Base-by-base conservation (phyloP, 2,797 vertebrate genomes). In the Neosalanx taihuensis region DNA sequence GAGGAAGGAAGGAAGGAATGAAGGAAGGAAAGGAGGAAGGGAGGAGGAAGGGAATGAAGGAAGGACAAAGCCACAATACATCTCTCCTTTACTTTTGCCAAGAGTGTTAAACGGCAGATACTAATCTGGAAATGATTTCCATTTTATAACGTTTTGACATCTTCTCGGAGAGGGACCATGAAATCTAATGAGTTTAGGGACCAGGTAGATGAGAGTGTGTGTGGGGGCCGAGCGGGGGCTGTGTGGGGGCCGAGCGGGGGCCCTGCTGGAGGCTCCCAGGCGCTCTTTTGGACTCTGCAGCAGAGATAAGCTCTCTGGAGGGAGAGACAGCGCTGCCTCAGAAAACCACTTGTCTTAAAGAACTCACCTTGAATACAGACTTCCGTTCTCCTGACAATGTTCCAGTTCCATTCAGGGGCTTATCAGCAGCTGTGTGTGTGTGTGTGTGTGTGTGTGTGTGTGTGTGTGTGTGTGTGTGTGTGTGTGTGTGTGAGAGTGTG, bases 91-190 rank as follows among this genome's bases (percentile, higher is more conserved):
- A 82, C 87, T 81, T 79, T 30, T 79, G 80, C 85, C 73, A 79
- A 83, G 79, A 76, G 87, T 74, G 74, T 82, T 81, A 89, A 90
- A 89, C 88, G 88, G 88, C 89, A 90, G 90, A 92, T 92, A 90
- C 83, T 91, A 88, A 92, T 91, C 89, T 91, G 84, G 82, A 90
- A 92, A 91, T 92, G 77, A 92, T 91, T 91, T 93, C 88, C 88
- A 89, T 90, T 88, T 90, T 86, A 84, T 83, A 85, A 80, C 77
- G 64, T n/a, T n/a, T 87, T 83, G 89, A 89, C 89, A 88, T 89
- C 83, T 86, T 86, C 78, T 81, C 70, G 51, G 82, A 86, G 72
- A 64, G 77, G 78, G 78, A 85, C 86, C 80, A 78, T 76, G 81
- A 83, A 91, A 91, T 91, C 87, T 91, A 92, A 92, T 92, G 91